Evolutionary conservation across 2,888 invertebrate genomes (phyloP).

Genomic region (Ochlodes sylvanus): DNA sequence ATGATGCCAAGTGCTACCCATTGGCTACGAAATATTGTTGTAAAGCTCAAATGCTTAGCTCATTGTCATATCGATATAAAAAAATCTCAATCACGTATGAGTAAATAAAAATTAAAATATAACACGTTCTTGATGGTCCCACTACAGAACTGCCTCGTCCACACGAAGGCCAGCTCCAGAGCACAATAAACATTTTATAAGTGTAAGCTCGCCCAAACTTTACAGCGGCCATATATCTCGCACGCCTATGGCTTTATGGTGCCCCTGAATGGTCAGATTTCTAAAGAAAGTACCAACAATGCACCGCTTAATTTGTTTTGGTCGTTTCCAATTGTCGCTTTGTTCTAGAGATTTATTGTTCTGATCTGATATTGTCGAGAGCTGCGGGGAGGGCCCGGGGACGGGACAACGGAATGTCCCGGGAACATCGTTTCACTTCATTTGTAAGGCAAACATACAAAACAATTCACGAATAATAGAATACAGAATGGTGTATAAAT

Average conservation of each 20-base stretch:
- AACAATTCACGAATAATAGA: constrained; percentile 13
- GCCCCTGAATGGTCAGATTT: constrained; percentile 74
- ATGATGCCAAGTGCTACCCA: no score
- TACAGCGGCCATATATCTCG: constrained; percentile 70
- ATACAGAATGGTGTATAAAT: background rate
- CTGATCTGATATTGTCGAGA: constrained; percentile 56
- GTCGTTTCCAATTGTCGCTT: constrained; percentile 68
- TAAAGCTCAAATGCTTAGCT: no score
- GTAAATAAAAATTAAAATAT: no score
- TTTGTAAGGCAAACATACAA: constrained; percentile 11
- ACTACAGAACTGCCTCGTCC: constrained; percentile 8
- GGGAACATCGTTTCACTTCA: constrained; percentile 4
- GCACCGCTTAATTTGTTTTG: constrained; percentile 79
- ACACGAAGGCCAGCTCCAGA: constrained; percentile 13
- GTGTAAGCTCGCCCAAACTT: constrained; percentile 55
- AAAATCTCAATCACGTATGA: no score
- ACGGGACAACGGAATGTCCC: no score
- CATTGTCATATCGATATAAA: no score
- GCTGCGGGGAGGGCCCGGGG: constrained; percentile 51
- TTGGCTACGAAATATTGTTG: no score
- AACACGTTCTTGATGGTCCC: background rate
- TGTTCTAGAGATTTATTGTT: constrained; percentile 68
- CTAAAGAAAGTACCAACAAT: constrained; percentile 54
- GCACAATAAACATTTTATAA: constrained; percentile 48
- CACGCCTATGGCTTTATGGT: constrained; percentile 59